These are phyloP conservation scores for Halcyon senegalensis DNA, from an alignment of 2,113 vertebrate genomes.

Conservation along the genomic window DNA sequence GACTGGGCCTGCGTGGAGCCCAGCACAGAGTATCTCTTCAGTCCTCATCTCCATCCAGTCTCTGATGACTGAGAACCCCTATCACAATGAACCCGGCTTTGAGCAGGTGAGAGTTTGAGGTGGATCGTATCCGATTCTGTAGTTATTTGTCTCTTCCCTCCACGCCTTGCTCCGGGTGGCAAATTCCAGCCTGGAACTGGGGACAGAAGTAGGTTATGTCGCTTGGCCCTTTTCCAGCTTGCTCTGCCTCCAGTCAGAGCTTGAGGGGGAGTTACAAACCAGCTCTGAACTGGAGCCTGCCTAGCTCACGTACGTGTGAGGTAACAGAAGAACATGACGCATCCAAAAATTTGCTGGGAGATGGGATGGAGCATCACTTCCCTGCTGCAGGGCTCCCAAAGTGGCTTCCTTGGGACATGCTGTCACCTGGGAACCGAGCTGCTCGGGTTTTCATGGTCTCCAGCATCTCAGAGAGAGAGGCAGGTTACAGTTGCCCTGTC, in stretches of 20 bases:
- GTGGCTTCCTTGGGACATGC: neutral
- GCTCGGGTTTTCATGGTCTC: neutral
- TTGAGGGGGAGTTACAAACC: neutral
- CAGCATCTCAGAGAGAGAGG: neutral
- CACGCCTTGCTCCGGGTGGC: neutral
- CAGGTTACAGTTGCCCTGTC: neutral
- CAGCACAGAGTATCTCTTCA: slow-evolving; percentile 97
- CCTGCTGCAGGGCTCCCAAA: neutral
- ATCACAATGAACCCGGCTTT: slow-evolving; percentile 98
- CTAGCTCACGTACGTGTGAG: neutral
- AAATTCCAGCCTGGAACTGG: neutral
- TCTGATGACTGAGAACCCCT: slow-evolving; percentile 98
- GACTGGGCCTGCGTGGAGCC: slow-evolving; percentile 98
- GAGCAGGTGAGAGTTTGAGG: slow-evolving; percentile 85
- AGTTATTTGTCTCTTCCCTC: neutral
- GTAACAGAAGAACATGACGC: neutral
- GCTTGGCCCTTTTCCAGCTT: neutral
- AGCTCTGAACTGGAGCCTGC: neutral
- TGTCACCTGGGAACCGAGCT: neutral
- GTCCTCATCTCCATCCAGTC: slow-evolving; percentile 99
- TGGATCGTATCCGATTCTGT: neutral
- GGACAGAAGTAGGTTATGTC: neutral
- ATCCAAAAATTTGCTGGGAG: neutral
- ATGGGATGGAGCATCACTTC: neutral
- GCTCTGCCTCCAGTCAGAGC: neutral